Evolutionary conservation across 2,113 vertebrate genomes (phyloP).

Genomic region (Sarotherodon lohbergeri): DNA sequence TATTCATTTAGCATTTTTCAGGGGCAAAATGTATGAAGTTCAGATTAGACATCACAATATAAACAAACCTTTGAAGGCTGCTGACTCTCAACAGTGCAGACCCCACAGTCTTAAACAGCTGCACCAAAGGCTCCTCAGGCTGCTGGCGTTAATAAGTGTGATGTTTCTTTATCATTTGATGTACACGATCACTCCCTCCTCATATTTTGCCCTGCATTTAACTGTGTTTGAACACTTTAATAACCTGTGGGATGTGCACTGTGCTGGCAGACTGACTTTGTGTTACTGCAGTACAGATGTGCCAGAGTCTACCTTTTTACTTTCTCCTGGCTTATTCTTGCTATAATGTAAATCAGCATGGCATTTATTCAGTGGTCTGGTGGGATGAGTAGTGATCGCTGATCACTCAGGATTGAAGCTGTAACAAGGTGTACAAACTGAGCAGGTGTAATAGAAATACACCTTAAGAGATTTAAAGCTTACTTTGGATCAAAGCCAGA

Average conservation of each 20-base stretch:
- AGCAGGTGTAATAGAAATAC: background rate
- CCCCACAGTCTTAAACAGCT: background rate
- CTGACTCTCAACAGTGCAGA: background rate
- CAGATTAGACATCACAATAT: background rate
- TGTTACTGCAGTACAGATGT: background rate
- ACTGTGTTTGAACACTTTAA: background rate
- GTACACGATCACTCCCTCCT: background rate
- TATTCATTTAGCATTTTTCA: background rate
- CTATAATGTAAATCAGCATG: background rate
- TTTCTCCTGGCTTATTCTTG: background rate
- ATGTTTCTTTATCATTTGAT: background rate
- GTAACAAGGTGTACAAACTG: background rate
- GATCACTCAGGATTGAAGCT: background rate
- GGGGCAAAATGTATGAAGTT: background rate
- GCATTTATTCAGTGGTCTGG: background rate
- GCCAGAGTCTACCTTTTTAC: background rate
- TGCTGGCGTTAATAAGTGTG: background rate
- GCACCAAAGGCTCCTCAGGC: background rate
- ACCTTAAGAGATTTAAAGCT: background rate
- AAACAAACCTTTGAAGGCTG: background rate
- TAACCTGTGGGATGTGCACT: background rate
- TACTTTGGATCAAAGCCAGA: background rate
- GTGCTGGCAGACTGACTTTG: background rate
- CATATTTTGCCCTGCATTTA: background rate
- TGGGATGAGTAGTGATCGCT: background rate